phyloP scores from a whole-genome alignment of 1,140 invertebrate genomes.

The Drosophila trapezifrons region DNA sequence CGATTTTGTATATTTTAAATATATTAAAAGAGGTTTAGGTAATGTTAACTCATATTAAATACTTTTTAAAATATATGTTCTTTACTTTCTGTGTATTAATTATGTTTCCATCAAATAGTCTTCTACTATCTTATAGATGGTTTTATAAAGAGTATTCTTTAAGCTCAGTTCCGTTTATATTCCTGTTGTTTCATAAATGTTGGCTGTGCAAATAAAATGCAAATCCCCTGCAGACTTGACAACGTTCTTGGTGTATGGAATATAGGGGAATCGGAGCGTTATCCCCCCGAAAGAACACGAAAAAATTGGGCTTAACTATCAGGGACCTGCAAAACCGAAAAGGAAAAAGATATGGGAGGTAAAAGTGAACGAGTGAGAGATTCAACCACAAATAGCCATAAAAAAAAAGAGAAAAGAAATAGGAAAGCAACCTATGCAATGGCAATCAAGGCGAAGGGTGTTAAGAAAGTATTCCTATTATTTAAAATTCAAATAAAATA shows the following conservation, averaged over 20 bases:
- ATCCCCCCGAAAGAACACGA: conserved; percentile 25
- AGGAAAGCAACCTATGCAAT: conserved; percentile 40
- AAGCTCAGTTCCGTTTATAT: no score
- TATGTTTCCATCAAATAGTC: no score
- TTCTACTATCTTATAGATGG: neutral
- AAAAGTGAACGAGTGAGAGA: conserved; percentile 21
- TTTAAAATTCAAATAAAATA: no score
- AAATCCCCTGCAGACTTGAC: conserved; percentile 70
- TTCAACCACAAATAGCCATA: conserved; percentile 25
- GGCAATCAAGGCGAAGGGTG: conserved; percentile 32
- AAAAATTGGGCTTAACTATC: conserved; percentile 65
- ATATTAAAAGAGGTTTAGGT: no score
- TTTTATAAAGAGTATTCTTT: conserved; percentile 2
- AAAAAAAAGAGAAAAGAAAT: conserved; percentile 15
- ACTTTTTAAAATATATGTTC: neutral
- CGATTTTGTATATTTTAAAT: neutral
- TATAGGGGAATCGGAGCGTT: conserved; percentile 16
- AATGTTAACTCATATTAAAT: no score
- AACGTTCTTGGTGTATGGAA: conserved; percentile 43
- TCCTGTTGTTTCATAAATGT: conserved; percentile 25
- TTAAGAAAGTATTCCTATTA: neutral
- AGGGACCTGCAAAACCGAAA: conserved; percentile 40
- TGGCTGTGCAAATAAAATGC: conserved; percentile 59
- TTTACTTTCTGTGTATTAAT: neutral
- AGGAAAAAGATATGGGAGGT: neutral